Conservation (phyloP, 2,888 invertebrate genomes). For the Dolomedes plantarius region DNA sequence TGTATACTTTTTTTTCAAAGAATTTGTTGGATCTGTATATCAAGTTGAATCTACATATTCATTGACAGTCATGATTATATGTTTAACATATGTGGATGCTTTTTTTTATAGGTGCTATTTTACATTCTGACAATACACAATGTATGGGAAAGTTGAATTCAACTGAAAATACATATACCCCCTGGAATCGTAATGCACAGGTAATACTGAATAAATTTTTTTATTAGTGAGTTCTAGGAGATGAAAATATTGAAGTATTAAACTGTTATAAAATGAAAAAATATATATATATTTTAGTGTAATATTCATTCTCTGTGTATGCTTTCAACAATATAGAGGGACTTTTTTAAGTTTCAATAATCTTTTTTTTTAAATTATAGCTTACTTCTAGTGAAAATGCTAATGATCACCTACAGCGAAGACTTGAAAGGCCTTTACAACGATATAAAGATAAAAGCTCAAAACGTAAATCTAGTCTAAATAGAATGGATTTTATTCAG, state of each 20-base stretch:
- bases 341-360: too few relatives aligned
- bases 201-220: constrained; percentile 32
- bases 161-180: constrained; percentile 11
- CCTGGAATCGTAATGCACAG: constrained; percentile 38
- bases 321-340: too few relatives aligned
- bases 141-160: constrained; percentile 2
- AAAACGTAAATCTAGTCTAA: constrained; percentile 83
- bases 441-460: constrained; percentile 81
- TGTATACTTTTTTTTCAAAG: too few relatives aligned
- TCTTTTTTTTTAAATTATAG: constrained; percentile 28
- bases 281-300: too few relatives aligned
- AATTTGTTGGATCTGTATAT: too few relatives aligned
- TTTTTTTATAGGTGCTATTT: not conserved
- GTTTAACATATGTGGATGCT: too few relatives aligned
- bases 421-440: constrained; percentile 12
- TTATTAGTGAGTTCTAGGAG: too few relatives aligned
- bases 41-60: too few relatives aligned
- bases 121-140: not conserved
- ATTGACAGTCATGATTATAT: too few relatives aligned
- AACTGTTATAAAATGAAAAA: too few relatives aligned
- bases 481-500: constrained; percentile 77
- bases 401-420: constrained; percentile 24
- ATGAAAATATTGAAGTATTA: too few relatives aligned
- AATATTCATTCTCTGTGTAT: too few relatives aligned
- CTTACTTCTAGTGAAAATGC: constrained; percentile 32